Base-by-base conservation (phyloP, 2,113 vertebrate genomes). In the Periophthalmodon schlosseri region DNA sequence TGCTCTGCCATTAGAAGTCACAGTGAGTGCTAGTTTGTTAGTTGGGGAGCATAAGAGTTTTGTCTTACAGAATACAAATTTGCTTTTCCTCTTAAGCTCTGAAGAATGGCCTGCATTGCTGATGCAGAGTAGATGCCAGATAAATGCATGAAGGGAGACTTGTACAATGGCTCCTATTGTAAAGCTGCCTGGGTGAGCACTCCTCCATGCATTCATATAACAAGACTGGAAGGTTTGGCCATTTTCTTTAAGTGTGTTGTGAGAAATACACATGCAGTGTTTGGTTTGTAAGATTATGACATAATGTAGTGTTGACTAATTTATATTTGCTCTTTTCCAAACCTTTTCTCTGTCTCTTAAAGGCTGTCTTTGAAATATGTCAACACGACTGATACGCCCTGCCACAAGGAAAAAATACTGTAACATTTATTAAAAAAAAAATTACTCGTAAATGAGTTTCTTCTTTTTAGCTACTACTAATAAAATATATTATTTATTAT, bases 401-500 rank as follows among this genome's bases (percentile, higher is more conserved):
- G 74, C 82, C 84, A 84, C 85, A 85, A 89, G 90, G 84, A 64
- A 79, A 49, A 84, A 80, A 81, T 84, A 70, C 81, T 83, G 70
- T 85, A 74, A 86, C 82, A 70, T 65, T n/a, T 65, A 39, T 73
- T 80, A 28, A 28, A 28, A 28, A 28, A 28, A 28, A 28, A 28
- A 28, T 81, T 64, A 28, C 61, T 64, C 15, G 15, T 36, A 64
- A 63, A 14, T 34, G 34, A 36, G 5, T 18, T 65, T 54, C 39
- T 54, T 54, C 20, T 64, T 64, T 64, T 18, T 36, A 64, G 61
- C 63, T 65, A 65, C 63, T 65, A 65, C 34, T 65, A 86, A 85
- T 70, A 74, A 84, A 84, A 85, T 70, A 76, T 81, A 74, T 68
- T 86, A 89, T 91, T 91, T 90, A 93, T 91, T 92, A 68, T 83